phyloP scores from a whole-genome alignment of 2,888 invertebrate genomes.

The Polymixis flavicincta region DNA sequence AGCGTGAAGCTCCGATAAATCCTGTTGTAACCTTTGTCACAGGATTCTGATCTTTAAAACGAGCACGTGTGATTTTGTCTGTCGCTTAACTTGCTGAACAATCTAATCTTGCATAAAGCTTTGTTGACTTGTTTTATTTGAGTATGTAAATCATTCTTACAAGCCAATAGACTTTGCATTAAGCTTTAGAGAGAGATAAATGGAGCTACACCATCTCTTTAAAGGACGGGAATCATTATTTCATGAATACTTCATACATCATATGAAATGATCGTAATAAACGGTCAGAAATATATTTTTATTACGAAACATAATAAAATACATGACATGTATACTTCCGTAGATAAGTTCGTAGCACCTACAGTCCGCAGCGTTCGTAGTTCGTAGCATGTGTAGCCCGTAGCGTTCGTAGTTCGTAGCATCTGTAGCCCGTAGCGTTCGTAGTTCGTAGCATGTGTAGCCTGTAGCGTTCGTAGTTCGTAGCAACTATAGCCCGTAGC shows the following conservation, averaged over 20 bases:
- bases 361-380: neutral
- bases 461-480: conserved; percentile 15
- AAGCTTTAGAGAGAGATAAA: too few species aligned
- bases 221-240: too few species aligned
- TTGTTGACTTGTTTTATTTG: neutral
- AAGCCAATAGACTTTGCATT: neutral
- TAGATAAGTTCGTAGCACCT: conserved; percentile 3
- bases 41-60: neutral
- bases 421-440: neutral
- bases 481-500: too few species aligned
- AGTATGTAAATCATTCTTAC: neutral
- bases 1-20: too few species aligned
- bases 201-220: neutral
- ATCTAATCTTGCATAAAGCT: neutral
- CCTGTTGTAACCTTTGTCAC: neutral
- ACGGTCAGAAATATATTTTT: neutral
- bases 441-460: neutral
- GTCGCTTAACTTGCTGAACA: neutral
- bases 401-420: conserved; percentile 1
- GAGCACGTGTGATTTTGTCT: neutral
- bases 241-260: neutral
- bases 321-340: neutral
- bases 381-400: too few species aligned
- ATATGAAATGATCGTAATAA: neutral
- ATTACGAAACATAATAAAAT: neutral